Conservation (phyloP, 2,113 vertebrate genomes). For the Hippopotamus amphibius region DNA sequence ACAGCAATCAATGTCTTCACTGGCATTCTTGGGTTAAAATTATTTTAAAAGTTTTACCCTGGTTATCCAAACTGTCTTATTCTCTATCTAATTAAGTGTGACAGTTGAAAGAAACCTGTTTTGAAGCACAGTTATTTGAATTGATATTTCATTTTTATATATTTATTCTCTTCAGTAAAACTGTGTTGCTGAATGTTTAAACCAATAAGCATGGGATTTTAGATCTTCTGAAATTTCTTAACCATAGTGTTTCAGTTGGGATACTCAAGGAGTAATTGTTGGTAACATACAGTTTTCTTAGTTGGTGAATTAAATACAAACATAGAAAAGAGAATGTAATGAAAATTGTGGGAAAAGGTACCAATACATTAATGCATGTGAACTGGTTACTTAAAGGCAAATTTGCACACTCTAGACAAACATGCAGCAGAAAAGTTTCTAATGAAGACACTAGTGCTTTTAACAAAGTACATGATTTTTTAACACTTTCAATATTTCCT, state of each 20-base stretch:
- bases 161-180: slow-evolving; percentile 47
- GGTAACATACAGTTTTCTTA: background rate
- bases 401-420: background rate
- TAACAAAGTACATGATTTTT: background rate
- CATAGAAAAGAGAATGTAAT: background rate
- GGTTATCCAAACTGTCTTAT: background rate
- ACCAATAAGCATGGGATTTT: background rate
- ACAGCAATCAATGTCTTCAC: background rate
- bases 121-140: background rate
- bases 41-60: slow-evolving; percentile 12
- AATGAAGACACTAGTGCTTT: slow-evolving; percentile 10
- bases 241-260: background rate
- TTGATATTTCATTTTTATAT: slow-evolving; percentile 58
- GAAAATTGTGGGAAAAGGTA: background rate
- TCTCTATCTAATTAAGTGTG: background rate
- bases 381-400: background rate
- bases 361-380: background rate
- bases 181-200: background rate
- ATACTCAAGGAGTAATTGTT: background rate
- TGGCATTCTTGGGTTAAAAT: background rate
- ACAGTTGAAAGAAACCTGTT: slow-evolving; percentile 30
- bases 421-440: background rate
- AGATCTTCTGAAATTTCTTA: background rate
- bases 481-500: background rate
- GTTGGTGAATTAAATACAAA: background rate